These are phyloP conservation scores for Pomatostomus ruficeps DNA, from an alignment of 2,113 vertebrate genomes.

Conservation along the genomic window DNA sequence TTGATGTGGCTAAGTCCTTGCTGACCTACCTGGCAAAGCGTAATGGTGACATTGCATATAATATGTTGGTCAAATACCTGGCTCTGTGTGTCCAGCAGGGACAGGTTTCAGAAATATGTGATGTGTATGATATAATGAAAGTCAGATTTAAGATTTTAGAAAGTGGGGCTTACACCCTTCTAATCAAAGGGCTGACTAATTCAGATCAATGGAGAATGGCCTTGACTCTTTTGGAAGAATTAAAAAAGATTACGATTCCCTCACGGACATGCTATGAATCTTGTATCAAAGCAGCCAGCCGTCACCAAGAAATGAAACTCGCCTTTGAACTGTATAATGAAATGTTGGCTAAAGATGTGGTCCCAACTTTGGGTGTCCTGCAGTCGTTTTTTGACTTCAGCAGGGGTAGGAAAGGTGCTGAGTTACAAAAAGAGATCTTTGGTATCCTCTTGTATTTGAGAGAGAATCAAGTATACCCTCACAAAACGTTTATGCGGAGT, in stretches of 20 bases:
- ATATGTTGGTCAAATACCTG: conserved; percentile 82
- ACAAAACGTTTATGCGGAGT: conserved; percentile 71
- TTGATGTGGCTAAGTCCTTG: conserved; percentile 86
- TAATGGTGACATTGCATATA: conserved; percentile 79
- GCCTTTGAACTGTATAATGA: conserved; percentile 84
- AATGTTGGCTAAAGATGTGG: conserved; percentile 70
- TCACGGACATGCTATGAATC: conserved; percentile 78
- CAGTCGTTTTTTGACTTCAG: conserved; percentile 77
- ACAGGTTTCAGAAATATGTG: conserved; percentile 78
- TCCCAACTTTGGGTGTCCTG: conserved; percentile 78
- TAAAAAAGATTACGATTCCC: conserved; percentile 77
- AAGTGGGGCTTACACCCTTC: conserved; percentile 75
- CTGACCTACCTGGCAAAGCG: conserved; percentile 79
- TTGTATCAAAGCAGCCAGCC: conserved; percentile 79
- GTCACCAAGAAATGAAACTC: conserved; percentile 67
- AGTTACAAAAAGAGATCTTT: conserved; percentile 72
- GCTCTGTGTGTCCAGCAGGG: conserved; percentile 77
- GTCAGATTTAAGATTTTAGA: conserved; percentile 81
- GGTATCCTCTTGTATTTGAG: conserved; percentile 81
- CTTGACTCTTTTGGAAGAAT: conserved; percentile 75
- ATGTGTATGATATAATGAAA: conserved; percentile 87
- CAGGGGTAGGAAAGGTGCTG: conserved; percentile 51
- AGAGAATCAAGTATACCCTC: conserved; percentile 87
- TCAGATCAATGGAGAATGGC: conserved; percentile 83
- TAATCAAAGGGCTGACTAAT: conserved; percentile 80